Percentiles rank a stretch among this genome's conserved stretches.
Conservation (phyloP, 1,140 invertebrate species). For the Brachionus plicatilis region DNA sequence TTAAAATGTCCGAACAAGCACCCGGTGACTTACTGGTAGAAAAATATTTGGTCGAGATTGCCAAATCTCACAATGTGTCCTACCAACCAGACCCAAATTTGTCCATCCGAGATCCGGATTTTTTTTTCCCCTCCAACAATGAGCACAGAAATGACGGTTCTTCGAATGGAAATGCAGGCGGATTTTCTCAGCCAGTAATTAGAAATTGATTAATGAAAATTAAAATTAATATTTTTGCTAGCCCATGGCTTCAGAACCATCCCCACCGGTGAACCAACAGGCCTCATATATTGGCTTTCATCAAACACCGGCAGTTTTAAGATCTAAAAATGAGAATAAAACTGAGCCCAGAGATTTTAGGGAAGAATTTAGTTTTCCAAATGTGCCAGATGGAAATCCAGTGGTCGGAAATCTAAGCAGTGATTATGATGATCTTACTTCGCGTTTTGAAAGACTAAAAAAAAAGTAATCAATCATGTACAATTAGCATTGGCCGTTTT, state of each 20-base stretch:
- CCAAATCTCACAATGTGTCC: slow-evolving; percentile 82
- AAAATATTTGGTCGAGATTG: slow-evolving; percentile 76
- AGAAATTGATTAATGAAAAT: not conserved
- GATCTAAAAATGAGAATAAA: not conserved
- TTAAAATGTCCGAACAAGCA: slow-evolving; percentile 70
- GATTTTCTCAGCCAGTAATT: not conserved
- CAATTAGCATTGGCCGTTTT: not conserved
- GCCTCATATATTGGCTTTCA: slow-evolving; percentile 31
- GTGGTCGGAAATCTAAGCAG: slow-evolving; percentile 62
- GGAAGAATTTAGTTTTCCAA: not conserved
- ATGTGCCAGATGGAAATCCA: slow-evolving; percentile 2
- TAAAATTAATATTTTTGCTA: not conserved
- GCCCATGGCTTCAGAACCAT: not conserved
- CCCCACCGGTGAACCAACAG: not conserved
- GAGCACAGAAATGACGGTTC: not conserved
- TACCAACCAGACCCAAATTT: slow-evolving; percentile 79
- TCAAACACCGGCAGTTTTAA: not conserved
- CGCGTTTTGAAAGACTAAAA: slow-evolving; percentile 86
- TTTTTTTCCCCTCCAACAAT: not conserved
- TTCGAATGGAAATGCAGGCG: not conserved
- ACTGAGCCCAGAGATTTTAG: not conserved
- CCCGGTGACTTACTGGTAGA: slow-evolving; percentile 93
- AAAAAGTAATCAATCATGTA: slow-evolving; percentile 60
- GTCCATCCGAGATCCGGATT: slow-evolving; percentile 29
- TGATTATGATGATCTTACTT: slow-evolving; percentile 86